Evolutionary conservation across 2,113 vertebrate genomes (phyloP), one percentile per base, ranked within the genome.

Genomic region (Capreolus pygargus): DNA sequence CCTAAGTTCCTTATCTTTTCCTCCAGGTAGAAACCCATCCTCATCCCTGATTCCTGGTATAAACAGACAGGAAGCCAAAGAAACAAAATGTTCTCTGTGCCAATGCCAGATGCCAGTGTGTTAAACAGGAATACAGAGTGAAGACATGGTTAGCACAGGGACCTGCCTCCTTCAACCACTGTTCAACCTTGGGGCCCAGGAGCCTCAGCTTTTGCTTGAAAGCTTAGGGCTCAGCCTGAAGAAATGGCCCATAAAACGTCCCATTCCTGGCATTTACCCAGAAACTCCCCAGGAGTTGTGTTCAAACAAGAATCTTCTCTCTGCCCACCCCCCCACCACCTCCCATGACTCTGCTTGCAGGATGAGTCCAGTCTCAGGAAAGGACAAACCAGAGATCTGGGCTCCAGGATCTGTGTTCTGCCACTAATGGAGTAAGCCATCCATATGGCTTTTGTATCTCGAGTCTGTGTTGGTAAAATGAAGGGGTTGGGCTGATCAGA

Each of bases 281-380:
- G 86, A 87, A 82, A 93, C 36, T 58, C n/a, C 50, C 25, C 47
- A 82, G 17, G 78, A 87, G 61, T 52, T 8, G 23, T 47, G 6
- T 95, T 78, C 39, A 14, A 94, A 74, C 43, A 82, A 93, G 82
- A 86, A 81, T 55, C 1, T 76, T 76, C 70, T 43, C 3, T 88
- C 60, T 87, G 21, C 57, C 86, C 45, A 2, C 36, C 67, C 86
- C 54, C 28, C 39, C 39, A 39, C 39, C 10, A 39, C 10, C 10
- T 74, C 21, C 5, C 15, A 10, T 64, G 52, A 36, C 30, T 86
- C 5, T 33, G 21, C 47, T 87, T 78, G 5, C 12, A 82, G 12
- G 30, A 27, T 43, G 30, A 9, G 21, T 43, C 27, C 9, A 30
- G 5, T 21, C n/a, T 93, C 25, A 61, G 47, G 12, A 50, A 30